phyloP scores from a whole-genome alignment of 2,113 vertebrate species.

The Lepisosteus osseus region DNA sequence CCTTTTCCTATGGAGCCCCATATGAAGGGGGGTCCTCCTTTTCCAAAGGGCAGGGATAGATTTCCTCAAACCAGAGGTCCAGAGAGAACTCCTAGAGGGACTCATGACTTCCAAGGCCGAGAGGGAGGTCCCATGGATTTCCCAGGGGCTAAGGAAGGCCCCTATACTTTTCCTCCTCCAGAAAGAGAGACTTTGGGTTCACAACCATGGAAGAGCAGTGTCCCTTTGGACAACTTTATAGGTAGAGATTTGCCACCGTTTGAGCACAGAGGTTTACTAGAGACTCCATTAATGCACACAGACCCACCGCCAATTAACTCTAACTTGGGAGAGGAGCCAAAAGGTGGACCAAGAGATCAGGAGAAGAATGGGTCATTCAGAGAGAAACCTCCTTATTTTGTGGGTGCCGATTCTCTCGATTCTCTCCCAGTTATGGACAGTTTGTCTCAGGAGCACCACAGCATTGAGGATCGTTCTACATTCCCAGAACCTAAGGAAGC shows the following conservation, averaged over 20 bases:
- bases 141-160: slow-evolving; percentile 16
- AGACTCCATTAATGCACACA: slow-evolving; percentile 39
- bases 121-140: slow-evolving; percentile 35
- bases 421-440: slow-evolving; percentile 41
- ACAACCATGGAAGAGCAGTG: slow-evolving; percentile 38
- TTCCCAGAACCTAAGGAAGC: slow-evolving; percentile 53
- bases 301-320: slow-evolving; percentile 29
- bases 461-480: slow-evolving; percentile 35
- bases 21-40: slow-evolving; percentile 33
- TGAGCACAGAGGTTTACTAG: slow-evolving; percentile 41
- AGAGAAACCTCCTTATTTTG: slow-evolving; percentile 38
- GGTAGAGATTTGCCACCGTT: slow-evolving; percentile 37
- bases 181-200: slow-evolving; percentile 26
- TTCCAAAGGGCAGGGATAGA: slow-evolving; percentile 34
- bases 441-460: slow-evolving; percentile 26
- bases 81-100: slow-evolving; percentile 41
- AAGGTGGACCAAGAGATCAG: slow-evolving; percentile 50
- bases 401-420: slow-evolving; percentile 1
- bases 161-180: slow-evolving; percentile 25
- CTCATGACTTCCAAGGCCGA: slow-evolving; percentile 51
- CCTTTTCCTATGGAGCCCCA: slow-evolving; percentile 25
- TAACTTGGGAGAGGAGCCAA: slow-evolving; percentile 47
- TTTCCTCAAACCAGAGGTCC: slow-evolving; percentile 45
- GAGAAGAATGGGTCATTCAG: slow-evolving; percentile 36
- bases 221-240: slow-evolving; percentile 39